phyloP scores from a whole-genome alignment of 2,797 vertebrate species.

The Phoeniculus purpureus region DNA sequence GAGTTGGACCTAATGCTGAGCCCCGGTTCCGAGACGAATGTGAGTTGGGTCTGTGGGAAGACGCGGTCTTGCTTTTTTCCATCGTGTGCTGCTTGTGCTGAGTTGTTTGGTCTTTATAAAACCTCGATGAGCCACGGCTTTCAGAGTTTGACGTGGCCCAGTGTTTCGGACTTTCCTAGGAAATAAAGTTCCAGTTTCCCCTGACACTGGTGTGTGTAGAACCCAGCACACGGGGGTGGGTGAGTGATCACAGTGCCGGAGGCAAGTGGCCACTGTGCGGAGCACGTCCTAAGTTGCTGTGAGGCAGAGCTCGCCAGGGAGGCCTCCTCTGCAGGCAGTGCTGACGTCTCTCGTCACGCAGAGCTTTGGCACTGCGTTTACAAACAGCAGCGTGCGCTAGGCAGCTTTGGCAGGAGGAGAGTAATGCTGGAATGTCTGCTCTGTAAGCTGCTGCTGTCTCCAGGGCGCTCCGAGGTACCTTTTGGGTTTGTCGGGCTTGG shows the following conservation, averaged over 20 bases:
- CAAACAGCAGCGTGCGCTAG: background rate
- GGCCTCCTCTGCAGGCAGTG: background rate
- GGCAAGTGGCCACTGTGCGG: background rate
- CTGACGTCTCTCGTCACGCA: background rate
- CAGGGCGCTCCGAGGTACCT: background rate
- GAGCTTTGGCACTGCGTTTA: background rate
- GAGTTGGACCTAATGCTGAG: constrained; percentile 96
- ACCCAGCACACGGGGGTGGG: background rate
- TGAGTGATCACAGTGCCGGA: background rate
- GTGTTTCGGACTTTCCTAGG: background rate
- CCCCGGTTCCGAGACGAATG: constrained; percentile 98
- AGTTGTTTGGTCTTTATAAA: background rate
- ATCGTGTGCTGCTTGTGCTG: background rate
- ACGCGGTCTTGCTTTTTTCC: background rate
- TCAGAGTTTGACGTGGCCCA: background rate
- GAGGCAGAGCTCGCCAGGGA: background rate
- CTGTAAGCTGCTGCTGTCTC: background rate
- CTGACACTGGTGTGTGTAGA: background rate
- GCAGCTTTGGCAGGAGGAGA: background rate
- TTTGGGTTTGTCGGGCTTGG: background rate
- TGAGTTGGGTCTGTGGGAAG: constrained; percentile 74
- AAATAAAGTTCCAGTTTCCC: background rate
- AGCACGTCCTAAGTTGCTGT: background rate
- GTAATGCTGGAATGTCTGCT: background rate
- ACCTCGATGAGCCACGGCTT: background rate